phyloP scores from a whole-genome alignment of 2,113 vertebrate species.

The Myiopsitta monachus region DNA sequence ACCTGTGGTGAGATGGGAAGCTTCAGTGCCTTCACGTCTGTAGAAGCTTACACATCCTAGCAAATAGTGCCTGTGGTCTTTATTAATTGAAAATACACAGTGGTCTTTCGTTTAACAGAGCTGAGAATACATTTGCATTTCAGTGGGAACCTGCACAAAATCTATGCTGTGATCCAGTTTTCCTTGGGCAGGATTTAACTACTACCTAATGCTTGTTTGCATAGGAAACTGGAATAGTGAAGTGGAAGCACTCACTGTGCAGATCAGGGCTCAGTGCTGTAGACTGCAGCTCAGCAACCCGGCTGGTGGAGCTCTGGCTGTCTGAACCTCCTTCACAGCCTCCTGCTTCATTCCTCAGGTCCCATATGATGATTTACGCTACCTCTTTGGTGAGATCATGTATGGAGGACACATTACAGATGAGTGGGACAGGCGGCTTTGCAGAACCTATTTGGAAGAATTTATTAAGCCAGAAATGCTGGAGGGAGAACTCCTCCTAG shows the following conservation, averaged over 20 bases:
- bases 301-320: not conserved
- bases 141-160: not conserved
- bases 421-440: slow-evolving; percentile 93
- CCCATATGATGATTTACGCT: slow-evolving; percentile 91
- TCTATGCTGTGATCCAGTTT: not conserved
- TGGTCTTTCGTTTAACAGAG: not conserved
- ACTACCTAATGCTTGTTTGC: not conserved
- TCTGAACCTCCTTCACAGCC: not conserved
- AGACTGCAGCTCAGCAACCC: rapidly evolving
- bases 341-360: slow-evolving; percentile 75
- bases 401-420: slow-evolving; percentile 96
- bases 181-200: not conserved
- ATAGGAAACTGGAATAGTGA: not conserved
- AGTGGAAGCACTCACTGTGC: not conserved
- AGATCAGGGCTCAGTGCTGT: not conserved
- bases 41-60: not conserved
- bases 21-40: not conserved
- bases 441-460: slow-evolving; percentile 90
- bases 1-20: not conserved
- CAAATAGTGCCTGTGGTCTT: not conserved
- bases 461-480: slow-evolving; percentile 92
- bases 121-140: not conserved
- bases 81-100: not conserved
- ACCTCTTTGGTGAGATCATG: slow-evolving; percentile 97
- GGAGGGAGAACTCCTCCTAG: slow-evolving; percentile 86